Percentiles rank a stretch among this genome's conserved stretches.
These are phyloP conservation scores for Drosophila gunungcola DNA, from an alignment of 1,140 invertebrate species.

Conservation along the genomic window DNA sequence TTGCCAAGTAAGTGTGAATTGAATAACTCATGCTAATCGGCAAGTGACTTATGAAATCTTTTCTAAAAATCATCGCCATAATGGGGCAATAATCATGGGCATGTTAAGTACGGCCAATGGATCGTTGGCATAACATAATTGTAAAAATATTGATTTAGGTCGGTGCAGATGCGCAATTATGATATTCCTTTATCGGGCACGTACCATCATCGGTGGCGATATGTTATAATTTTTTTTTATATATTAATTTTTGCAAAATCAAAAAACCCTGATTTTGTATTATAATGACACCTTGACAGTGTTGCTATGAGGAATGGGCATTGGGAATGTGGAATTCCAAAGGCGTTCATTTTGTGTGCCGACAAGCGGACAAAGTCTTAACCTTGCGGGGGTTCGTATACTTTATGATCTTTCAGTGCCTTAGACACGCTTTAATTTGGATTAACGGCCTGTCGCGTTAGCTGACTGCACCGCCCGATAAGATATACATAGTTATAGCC, in stretches of 20 bases:
- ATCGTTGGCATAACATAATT: slow-evolving; percentile 2
- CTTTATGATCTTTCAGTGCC: slow-evolving; percentile 31
- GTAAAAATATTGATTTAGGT: slow-evolving; percentile 29
- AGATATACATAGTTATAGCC: slow-evolving; percentile 12
- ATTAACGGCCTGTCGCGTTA: slow-evolving; percentile 36
- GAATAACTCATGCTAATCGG: slow-evolving; percentile 5
- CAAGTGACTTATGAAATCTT: slow-evolving; percentile 14
- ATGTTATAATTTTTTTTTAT: neutral
- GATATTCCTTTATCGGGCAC: slow-evolving; percentile 18
- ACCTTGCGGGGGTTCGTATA: slow-evolving; percentile 39
- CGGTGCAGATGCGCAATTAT: slow-evolving; percentile 8
- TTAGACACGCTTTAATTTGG: slow-evolving; percentile 49
- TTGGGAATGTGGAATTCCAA: slow-evolving; percentile 5
- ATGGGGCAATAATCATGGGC: slow-evolving; percentile 2
- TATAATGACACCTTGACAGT: slow-evolving; percentile 20
- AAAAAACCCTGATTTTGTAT: slow-evolving; percentile 11
- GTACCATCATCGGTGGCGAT: neutral
- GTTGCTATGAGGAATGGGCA: slow-evolving; percentile 37
- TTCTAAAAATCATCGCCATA: slow-evolving; percentile 16
- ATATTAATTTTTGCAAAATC: slow-evolving; percentile 6
- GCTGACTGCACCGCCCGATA: slow-evolving; percentile 28
- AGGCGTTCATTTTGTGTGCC: slow-evolving; percentile 3
- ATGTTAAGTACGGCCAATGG: slow-evolving; percentile 34
- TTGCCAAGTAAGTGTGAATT: neutral
- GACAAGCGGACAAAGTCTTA: slow-evolving; percentile 10